Base-by-base conservation (phyloP, 2,113 vertebrate species). In the Ptilorrhoa leucosticta region DNA sequence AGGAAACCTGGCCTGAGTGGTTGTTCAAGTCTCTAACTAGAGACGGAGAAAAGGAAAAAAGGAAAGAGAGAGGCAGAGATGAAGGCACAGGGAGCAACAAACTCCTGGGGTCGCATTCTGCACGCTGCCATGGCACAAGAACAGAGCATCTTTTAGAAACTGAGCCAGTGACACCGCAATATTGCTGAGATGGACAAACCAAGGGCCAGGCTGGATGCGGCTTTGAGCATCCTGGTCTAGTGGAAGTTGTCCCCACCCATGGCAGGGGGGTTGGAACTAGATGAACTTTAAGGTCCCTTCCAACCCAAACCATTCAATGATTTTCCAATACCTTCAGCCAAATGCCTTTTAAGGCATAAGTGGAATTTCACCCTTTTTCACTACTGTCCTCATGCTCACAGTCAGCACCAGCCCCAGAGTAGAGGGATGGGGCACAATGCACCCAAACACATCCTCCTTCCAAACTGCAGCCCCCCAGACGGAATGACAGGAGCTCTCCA, bases 181-280 rank as follows among this genome's bases (percentile, higher is more conserved):
- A 81, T 1, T 28, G 37, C 42, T 1, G 8, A 84, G 69, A 51
- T 30, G 68, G 44, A 45, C 18, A 61, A 83, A n/a, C 23, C 33
- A 51, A 73, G 39, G 50, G 23, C 33, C 53, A 66, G 18, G 15
- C 23, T 66, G 44, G 27, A 5, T 20, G n/a, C 37, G 27, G 28
- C 44, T 82, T 30, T 39, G 33, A 51, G 45, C 27, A 73, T n/a
- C 39, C 39, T 53, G 37, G 42, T n/a, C 69, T 39, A 45, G 23
- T 10, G 13, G 11, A 66, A 58, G 13, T 5, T 39, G 77, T 5
- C 28, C 37, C 23, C 0, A 0, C 11, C 45, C 5, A n/a, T 1
- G 7, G 44, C 69, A 82, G 13, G 26, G 19, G 51, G 40, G 23
- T 8, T 82, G 33, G 33, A 81, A 66, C 15, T 20, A 13, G 39